A percentile compares a stretch with the other conserved stretches of the same genome.
These are phyloP conservation scores for Stichopus chloronotus DNA, from an alignment of 35 echinoderm and acorn worm species.

Conservation along the genomic window DNA sequence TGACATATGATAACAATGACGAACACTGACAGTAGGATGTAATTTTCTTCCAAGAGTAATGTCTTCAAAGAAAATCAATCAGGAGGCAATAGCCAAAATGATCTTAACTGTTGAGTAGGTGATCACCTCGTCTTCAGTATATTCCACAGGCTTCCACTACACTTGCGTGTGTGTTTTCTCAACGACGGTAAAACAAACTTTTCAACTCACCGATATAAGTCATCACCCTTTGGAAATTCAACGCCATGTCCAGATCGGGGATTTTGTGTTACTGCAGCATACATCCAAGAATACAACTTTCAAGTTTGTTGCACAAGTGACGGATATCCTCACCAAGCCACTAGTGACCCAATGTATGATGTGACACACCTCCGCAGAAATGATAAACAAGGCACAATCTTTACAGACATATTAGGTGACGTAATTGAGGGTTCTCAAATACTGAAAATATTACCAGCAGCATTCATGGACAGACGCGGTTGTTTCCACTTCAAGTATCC, in stretches of 20 bases:
- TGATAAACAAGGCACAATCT: conserved; percentile 30
- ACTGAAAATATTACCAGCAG: conserved; percentile 5
- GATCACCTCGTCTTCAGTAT: too few species aligned
- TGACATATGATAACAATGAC: too few species aligned
- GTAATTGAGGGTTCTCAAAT: neutral
- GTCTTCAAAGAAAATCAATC: too few species aligned
- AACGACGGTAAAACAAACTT: too few species aligned
- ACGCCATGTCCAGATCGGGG: neutral
- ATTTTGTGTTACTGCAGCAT: conserved; percentile 33
- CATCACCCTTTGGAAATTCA: neutral
- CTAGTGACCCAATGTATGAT: neutral
- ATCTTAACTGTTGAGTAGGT: too few species aligned
- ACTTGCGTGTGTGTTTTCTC: too few species aligned
- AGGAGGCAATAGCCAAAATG: too few species aligned
- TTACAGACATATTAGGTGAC: conserved; percentile 33
- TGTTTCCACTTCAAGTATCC: neutral
- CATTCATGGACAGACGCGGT: conserved; percentile 28
- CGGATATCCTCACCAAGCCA: neutral
- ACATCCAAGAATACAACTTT: neutral
- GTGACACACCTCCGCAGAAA: conserved; percentile 32
- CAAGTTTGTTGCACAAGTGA: conserved; percentile 24
- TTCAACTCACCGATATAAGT: too few species aligned
- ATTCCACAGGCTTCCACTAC: too few species aligned
- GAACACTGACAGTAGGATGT: too few species aligned
- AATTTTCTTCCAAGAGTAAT: too few species aligned